These are phyloP conservation scores for Tyrannus savana DNA, from an alignment of 2,113 vertebrate genomes.

Conservation along the genomic window DNA sequence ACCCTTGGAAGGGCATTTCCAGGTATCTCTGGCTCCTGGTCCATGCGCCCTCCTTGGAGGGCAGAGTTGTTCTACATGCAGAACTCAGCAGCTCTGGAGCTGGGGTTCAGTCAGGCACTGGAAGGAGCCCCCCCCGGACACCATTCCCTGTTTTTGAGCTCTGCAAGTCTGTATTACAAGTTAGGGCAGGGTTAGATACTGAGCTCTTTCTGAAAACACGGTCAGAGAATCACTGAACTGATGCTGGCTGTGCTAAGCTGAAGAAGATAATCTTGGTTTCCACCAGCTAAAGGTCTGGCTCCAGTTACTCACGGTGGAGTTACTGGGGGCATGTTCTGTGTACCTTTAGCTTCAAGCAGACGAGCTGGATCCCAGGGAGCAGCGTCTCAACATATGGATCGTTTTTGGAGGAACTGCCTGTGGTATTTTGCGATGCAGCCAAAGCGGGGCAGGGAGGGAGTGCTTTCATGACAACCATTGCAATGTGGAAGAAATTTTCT, in stretches of 20 bases:
- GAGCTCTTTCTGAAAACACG: not conserved
- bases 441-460: not conserved
- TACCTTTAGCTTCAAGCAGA: not conserved
- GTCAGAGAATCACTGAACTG: not conserved
- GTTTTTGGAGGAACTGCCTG: not conserved
- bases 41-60: accelerated
- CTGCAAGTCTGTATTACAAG: not conserved
- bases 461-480: not conserved
- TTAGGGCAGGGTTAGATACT: not conserved
- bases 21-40: not conserved
- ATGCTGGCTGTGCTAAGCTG: not conserved
- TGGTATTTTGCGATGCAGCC: slow-evolving; percentile 11
- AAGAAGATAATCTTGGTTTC: not conserved
- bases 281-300: not conserved
- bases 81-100: not conserved
- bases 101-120: not conserved
- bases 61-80: not conserved
- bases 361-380: not conserved
- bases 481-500: slow-evolving; percentile 59
- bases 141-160: not conserved
- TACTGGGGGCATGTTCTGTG: not conserved
- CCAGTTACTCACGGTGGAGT: not conserved
- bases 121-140: too few species aligned
- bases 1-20: not conserved
- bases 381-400: not conserved